These are phyloP conservation scores for Steinernema hermaphroditum DNA, from an alignment of 2,888 invertebrate genomes.

Conservation along the genomic window DNA sequence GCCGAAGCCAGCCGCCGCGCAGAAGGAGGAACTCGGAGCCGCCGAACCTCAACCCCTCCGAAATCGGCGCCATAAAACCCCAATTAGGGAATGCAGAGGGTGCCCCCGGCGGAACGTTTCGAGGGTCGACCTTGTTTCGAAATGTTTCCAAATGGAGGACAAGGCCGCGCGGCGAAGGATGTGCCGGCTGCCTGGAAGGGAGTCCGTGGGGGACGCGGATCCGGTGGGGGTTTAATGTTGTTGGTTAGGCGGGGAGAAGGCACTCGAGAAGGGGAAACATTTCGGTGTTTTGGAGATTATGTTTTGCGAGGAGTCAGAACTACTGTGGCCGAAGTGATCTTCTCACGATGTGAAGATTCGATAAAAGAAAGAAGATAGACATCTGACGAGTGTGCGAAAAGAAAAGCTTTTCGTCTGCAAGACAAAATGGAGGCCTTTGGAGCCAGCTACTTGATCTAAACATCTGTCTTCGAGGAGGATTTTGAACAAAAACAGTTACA, in stretches of 20 bases:
- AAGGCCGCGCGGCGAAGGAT: background rate
- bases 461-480: no score
- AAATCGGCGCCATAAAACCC: constrained; percentile 14
- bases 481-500: no score
- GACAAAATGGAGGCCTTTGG: no score
- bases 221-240: background rate
- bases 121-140: constrained; percentile 14
- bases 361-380: background rate
- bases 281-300: no score
- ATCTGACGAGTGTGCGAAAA: no score
- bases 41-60: background rate
- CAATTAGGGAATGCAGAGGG: background rate
- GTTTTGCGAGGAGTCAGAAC: no score
- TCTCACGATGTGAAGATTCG: background rate
- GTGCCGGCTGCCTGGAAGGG: background rate
- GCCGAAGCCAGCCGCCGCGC: background rate
- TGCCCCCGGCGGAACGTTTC: background rate
- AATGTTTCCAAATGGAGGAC: constrained; percentile 14
- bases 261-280: no score
- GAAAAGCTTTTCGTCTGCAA: no score
- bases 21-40: background rate
- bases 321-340: no score
- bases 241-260: no score
- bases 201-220: background rate
- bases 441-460: no score